Evolutionary conservation across 2,113 vertebrate genomes (phyloP).

Genomic region (Edolisoma coerulescens): DNA sequence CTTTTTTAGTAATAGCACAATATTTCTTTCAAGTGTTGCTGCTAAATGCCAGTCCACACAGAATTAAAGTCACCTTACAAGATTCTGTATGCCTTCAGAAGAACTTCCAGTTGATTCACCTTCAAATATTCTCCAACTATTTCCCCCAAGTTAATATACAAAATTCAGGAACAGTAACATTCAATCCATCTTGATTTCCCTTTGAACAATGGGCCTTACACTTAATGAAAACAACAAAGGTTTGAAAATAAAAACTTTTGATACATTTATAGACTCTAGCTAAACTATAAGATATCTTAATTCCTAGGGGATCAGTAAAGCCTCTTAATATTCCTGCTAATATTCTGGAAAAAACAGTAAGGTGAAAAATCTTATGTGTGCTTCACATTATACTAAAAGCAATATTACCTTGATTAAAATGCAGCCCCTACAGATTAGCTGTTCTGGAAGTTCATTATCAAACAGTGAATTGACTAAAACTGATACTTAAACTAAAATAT

Average conservation of each 20-base stretch:
- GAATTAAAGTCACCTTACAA: neutral
- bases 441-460: neutral
- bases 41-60: neutral
- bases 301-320: neutral
- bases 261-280: neutral
- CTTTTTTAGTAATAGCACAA: neutral
- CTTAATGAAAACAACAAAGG: neutral
- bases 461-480: neutral
- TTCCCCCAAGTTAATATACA: neutral
- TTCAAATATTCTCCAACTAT: neutral
- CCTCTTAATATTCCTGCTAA: neutral
- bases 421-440: neutral
- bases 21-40: neutral
- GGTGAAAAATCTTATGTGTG: neutral
- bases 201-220: neutral
- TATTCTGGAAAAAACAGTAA: neutral
- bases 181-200: neutral
- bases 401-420: neutral
- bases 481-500: neutral
- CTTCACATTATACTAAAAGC: neutral
- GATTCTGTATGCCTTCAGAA: neutral
- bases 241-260: neutral
- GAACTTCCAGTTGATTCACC: neutral
- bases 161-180: neutral
- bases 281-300: neutral